Base-by-base conservation (phyloP, 2,888 invertebrate genomes). In the Campaea margaritaria region DNA sequence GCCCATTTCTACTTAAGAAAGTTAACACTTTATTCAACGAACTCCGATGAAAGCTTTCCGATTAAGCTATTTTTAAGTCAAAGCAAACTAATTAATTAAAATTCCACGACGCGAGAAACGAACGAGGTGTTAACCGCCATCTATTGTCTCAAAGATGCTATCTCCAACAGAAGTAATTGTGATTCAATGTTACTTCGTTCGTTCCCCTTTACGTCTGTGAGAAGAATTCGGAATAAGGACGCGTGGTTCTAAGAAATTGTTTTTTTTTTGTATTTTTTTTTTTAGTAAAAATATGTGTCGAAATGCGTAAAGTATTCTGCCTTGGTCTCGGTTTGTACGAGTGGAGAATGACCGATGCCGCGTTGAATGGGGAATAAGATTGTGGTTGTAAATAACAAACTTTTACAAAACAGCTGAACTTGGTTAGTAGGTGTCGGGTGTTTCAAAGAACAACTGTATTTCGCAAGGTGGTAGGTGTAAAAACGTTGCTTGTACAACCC, bases 201-300 rank as follows among this genome's bases (percentile, higher is more conserved):
- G 73, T 69, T 65, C 69, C 58, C 54, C 61, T 62, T 62, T 65
- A 64, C 34, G 67, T 72, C 51, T 76, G 83, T 82, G 86, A 81
- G 75, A 73, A 67, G 88, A 81, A 88, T 89, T 78, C 76, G 76
- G 85, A 88, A 84, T 86, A 81, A 74, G 73, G 70, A 62, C 55
- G 68, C 63, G 54, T 34, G 11, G n/a, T 69, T 67, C 69, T 67
- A 42, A 58, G 67, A 67, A 67, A 41, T 31, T 48, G 15, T 56
- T 64, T 75, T 44, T 63, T 67, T 70, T 73, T 66, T 75, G n/a
- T n/a, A n/a, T n/a, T n/a, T n/a, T n/a, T n/a, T n/a, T n/a, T n/a
- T n/a, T n/a, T n/a, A n/a, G n/a, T n/a, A 68, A 75, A 81, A 86
- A 86, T 86, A 83, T 79, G 75, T 83, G 83, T 81, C 79, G 76